Evolutionary conservation across 2,888 invertebrate genomes (phyloP).

Genomic region (Drosophila paracracens): DNA sequence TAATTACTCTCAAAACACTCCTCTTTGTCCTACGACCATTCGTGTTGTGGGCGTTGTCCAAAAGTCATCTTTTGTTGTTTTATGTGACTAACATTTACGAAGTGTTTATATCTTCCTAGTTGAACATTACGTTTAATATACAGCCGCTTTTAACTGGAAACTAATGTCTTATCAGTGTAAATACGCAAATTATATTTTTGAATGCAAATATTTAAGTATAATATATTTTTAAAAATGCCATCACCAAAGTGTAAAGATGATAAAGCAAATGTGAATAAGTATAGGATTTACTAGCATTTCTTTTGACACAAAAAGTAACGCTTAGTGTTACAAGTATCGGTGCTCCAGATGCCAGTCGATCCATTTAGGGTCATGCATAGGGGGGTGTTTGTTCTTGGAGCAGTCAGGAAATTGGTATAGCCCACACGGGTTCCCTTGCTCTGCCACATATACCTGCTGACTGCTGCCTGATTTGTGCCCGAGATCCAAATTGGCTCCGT

Average conservation of each 20-base stretch:
- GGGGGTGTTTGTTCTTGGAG: too few species aligned
- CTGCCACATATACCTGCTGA: slow-evolving; percentile 8
- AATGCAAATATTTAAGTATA: background rate
- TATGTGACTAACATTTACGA: too few species aligned
- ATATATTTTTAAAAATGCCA: background rate
- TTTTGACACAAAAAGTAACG: background rate
- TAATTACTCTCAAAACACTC: too few species aligned
- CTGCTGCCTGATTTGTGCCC: slow-evolving; percentile 17
- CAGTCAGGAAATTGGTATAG: background rate
- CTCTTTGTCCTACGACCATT: too few species aligned
- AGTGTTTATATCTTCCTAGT: too few species aligned
- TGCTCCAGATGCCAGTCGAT: background rate
- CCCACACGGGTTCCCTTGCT: slow-evolving; percentile 1
- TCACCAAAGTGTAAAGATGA: background rate
- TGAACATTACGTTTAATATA: too few species aligned
- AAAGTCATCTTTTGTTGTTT: too few species aligned
- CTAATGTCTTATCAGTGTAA: background rate
- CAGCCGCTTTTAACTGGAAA: too few species aligned
- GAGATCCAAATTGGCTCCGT: slow-evolving; percentile 16
- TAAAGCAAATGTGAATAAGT: background rate
- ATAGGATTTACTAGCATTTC: background rate
- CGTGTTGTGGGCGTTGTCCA: too few species aligned
- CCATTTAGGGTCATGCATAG: background rate
- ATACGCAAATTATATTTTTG: background rate
- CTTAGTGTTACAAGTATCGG: background rate